Evolutionary conservation across 2,797 vertebrate species (phyloP).

Genomic region (Parambassis ranga): DNA sequence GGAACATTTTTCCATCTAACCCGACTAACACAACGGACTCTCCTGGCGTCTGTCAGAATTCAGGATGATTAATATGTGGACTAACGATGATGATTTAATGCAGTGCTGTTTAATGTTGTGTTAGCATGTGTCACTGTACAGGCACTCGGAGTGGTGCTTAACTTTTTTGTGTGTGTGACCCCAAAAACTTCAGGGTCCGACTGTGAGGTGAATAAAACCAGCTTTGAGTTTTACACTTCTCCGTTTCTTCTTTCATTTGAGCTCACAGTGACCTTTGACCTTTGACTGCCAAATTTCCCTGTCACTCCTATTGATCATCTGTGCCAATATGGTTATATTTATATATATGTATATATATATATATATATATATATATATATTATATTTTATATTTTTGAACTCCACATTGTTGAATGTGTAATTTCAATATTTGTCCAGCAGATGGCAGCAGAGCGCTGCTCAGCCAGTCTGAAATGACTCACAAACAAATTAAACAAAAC

Average conservation of each 20-base stretch:
- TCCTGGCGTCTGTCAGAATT: conserved; percentile 45
- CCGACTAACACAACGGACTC: too few species aligned
- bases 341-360: too few species aligned
- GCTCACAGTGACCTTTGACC: too few species aligned
- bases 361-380: too few species aligned
- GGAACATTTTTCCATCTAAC: conserved; percentile 43
- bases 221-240: too few species aligned
- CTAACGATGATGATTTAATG: conserved; percentile 45
- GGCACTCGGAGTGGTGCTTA: conserved; percentile 65
- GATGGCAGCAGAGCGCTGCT: conserved; percentile 33
- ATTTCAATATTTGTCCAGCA: conserved; percentile 31
- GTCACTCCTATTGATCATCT: too few species aligned
- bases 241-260: too few species aligned
- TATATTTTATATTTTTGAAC: too few species aligned
- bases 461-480: too few species aligned
- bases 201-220: conserved; percentile 72
- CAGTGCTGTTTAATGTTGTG: conserved; percentile 34
- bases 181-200: conserved; percentile 31
- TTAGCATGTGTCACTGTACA: conserved; percentile 74
- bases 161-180: conserved; percentile 62
- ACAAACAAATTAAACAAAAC: too few species aligned
- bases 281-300: too few species aligned
- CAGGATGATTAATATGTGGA: conserved; percentile 38
- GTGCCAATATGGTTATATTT: too few species aligned
- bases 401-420: neutral